Conservation (phyloP, 2,888 invertebrate species). For the Erpobdella octoculata region DNA sequence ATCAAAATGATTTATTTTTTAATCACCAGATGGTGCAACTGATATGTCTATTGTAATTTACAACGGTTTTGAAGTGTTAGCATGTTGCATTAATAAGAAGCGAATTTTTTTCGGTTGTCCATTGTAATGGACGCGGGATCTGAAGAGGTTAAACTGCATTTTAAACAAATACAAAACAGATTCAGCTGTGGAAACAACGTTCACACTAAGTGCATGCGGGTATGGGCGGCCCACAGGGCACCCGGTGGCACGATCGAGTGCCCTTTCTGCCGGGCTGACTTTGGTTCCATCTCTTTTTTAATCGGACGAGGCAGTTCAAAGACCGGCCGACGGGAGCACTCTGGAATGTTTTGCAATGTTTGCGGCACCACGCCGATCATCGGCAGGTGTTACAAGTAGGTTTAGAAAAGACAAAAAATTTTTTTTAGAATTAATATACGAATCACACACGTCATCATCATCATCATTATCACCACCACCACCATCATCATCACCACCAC, state of each 20-base stretch:
- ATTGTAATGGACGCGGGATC: no score
- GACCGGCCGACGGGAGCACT: constrained; percentile 36
- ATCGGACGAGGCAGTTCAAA: neutral
- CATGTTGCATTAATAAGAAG: no score
- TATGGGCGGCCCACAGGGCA: constrained; percentile 51
- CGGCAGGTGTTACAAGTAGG: constrained; percentile 50
- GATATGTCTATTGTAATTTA: no score
- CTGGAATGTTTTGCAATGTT: constrained; percentile 44
- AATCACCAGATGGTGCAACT: neutral
- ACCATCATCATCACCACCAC: no score
- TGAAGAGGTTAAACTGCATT: no score
- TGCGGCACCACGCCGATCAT: constrained; percentile 46
- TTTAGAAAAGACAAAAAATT: no score
- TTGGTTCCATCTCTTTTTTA: constrained; percentile 43
- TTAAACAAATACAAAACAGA: constrained; percentile 36
- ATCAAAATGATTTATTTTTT: neutral
- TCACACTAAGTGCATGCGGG: constrained; percentile 53
- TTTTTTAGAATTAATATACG: no score
- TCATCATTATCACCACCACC: no score
- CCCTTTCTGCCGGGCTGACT: constrained; percentile 52
- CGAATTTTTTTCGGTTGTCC: no score
- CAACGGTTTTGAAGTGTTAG: no score
- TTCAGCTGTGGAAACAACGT: constrained; percentile 53
- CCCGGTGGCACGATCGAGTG: constrained; percentile 48
- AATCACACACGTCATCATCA: no score